phyloP scores from a whole-genome alignment of 2,113 vertebrate species.

The Choloepus hoffmanni region DNA sequence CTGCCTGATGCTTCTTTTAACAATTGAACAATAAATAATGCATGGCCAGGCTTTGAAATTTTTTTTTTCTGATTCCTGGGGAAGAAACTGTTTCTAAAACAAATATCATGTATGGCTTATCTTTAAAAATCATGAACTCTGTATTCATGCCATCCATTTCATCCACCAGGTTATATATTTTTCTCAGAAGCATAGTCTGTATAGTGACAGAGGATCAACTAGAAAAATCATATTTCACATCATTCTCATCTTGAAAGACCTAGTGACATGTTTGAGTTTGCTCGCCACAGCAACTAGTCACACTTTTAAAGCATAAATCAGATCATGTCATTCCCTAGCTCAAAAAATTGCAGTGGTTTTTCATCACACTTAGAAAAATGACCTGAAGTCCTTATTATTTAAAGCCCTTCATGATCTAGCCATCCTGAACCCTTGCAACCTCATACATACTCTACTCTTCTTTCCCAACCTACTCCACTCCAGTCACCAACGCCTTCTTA shows the following conservation, averaged over 20 bases:
- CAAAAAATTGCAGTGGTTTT: not conserved
- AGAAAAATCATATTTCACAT: not conserved
- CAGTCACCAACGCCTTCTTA: not conserved
- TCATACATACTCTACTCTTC: not conserved
- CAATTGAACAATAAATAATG: not conserved
- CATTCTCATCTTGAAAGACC: not conserved
- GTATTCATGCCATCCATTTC: constrained; percentile 36
- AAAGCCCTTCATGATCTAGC: not conserved
- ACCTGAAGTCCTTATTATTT: not conserved
- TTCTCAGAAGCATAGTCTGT: not conserved
- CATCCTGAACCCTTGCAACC: not conserved
- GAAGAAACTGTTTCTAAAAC: constrained; percentile 29
- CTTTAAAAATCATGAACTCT: constrained; percentile 39
- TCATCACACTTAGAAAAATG: not conserved
- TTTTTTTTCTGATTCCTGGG: not conserved
- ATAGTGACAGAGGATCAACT: not conserved
- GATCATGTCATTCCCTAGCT: not conserved
- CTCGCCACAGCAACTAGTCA: not conserved
- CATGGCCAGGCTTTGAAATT: not conserved
- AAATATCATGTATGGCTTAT: not conserved
- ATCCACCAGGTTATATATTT: not conserved
- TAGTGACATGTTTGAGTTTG: not conserved
- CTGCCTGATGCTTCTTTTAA: not conserved
- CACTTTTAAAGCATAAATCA: constrained; percentile 19
- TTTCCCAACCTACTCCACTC: not conserved